Percentiles rank a stretch among this genome's conserved stretches.
These are phyloP conservation scores for Sebastes melanostomus DNA, from an alignment of 2,797 vertebrate species.

Conservation along the genomic window DNA sequence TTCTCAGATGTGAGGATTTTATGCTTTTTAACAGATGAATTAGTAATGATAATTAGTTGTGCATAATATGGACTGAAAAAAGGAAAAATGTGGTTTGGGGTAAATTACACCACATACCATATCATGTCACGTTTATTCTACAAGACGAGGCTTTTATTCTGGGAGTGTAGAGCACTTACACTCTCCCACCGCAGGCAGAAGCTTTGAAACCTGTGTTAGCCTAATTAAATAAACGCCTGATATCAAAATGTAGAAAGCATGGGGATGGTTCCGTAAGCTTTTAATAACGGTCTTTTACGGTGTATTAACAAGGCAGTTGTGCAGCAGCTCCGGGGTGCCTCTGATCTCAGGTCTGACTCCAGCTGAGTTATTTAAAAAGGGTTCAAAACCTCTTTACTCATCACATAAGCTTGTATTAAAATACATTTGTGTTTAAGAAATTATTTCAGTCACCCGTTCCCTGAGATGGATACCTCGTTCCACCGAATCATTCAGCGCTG, in stretches of 20 bases:
- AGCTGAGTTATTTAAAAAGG: constrained; percentile 21
- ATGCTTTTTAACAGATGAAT: background rate
- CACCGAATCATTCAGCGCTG: background rate
- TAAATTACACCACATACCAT: background rate
- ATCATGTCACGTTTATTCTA: background rate
- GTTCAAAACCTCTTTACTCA: background rate
- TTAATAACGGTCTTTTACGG: constrained; percentile 30
- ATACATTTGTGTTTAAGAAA: background rate
- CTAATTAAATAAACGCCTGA: constrained; percentile 34
- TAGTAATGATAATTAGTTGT: background rate
- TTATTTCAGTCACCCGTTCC: background rate
- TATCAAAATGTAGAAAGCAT: constrained; percentile 9
- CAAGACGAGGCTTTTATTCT: background rate
- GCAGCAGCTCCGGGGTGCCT: constrained; percentile 5
- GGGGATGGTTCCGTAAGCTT: constrained; percentile 1
- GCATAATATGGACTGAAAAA: background rate
- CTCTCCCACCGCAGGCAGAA: background rate
- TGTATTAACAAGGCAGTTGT: constrained; percentile 26
- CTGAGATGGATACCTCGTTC: background rate
- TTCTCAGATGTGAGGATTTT: background rate
- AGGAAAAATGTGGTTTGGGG: background rate
- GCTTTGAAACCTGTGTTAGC: constrained; percentile 22
- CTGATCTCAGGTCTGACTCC: constrained; percentile 10
- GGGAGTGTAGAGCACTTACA: background rate
- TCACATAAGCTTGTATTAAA: background rate